phyloP scores from a whole-genome alignment of 2,888 invertebrate species.

The Cataglyphis albicans region DNA sequence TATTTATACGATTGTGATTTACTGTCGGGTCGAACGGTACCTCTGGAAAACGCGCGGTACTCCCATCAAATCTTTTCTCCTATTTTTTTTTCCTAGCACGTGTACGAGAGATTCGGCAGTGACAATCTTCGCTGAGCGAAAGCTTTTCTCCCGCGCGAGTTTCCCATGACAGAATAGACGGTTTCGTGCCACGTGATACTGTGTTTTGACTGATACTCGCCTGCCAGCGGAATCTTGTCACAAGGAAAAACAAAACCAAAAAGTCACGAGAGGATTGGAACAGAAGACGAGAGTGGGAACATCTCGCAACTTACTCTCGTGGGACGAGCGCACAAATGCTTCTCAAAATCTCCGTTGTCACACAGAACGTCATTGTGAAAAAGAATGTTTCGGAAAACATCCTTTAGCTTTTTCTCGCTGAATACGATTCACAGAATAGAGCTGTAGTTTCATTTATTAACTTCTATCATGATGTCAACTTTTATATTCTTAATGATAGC shows the following conservation, averaged over 20 bases:
- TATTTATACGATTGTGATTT: constrained; percentile 11
- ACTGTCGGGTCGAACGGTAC: not conserved
- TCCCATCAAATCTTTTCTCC: constrained; percentile 26
- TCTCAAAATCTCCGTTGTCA: constrained; percentile 56
- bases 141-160: constrained; percentile 47
- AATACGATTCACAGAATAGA: not conserved
- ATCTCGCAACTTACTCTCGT: constrained; percentile 58
- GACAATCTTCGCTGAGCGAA: constrained; percentile 28
- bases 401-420: not conserved
- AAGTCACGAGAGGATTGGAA: not conserved
- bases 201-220: constrained; percentile 66
- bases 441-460: constrained; percentile 22
- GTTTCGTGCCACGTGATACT: constrained; percentile 69
- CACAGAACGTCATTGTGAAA: constrained; percentile 64
- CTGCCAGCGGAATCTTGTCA: constrained; percentile 36
- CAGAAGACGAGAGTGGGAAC: not conserved
- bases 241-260: constrained; percentile 60
- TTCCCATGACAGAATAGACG: constrained; percentile 69
- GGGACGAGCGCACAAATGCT: constrained; percentile 55
- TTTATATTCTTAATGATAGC: not conserved
- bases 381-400: constrained; percentile 40
- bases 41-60: not conserved
- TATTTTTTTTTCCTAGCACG: not conserved
- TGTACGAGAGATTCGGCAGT: not conserved
- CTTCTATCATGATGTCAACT: not conserved